These are phyloP conservation scores for Streptopelia turtur DNA, from an alignment of 2,797 vertebrate species.

Conservation along the genomic window DNA sequence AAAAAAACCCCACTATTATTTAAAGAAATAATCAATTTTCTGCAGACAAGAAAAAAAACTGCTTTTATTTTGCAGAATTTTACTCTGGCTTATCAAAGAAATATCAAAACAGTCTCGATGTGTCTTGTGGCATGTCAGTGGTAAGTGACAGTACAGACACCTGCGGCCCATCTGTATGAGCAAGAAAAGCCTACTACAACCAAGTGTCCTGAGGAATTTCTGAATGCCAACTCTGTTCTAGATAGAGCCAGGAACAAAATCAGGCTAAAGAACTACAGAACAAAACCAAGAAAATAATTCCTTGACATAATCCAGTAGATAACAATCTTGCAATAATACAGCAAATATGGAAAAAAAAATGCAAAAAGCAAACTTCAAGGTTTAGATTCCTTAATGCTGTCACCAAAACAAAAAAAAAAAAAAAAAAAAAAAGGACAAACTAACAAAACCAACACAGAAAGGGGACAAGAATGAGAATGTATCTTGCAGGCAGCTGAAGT, in stretches of 20 bases:
- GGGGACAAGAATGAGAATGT: neutral
- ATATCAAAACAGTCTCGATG: neutral
- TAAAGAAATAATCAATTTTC: neutral
- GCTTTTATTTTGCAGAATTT: neutral
- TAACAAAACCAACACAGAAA: neutral
- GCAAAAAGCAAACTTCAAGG: neutral
- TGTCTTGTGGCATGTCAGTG: neutral
- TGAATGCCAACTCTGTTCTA: neutral
- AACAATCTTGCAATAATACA: neutral
- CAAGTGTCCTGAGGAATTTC: neutral
- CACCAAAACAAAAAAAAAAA: neutral
- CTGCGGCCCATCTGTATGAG: neutral
- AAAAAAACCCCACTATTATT: accelerated
- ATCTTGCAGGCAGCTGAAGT: neutral
- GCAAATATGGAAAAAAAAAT: neutral
- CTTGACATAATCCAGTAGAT: neutral
- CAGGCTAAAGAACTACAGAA: neutral
- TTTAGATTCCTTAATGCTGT: neutral
- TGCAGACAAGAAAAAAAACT: accelerated
- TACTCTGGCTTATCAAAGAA: neutral
- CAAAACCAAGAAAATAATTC: neutral
- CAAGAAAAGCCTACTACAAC: neutral
- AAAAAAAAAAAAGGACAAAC: neutral
- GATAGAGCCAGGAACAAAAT: neutral
- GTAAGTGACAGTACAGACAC: neutral